Evolutionary conservation across 2,113 vertebrate genomes (phyloP).

Genomic region (Scomber japonicus): DNA sequence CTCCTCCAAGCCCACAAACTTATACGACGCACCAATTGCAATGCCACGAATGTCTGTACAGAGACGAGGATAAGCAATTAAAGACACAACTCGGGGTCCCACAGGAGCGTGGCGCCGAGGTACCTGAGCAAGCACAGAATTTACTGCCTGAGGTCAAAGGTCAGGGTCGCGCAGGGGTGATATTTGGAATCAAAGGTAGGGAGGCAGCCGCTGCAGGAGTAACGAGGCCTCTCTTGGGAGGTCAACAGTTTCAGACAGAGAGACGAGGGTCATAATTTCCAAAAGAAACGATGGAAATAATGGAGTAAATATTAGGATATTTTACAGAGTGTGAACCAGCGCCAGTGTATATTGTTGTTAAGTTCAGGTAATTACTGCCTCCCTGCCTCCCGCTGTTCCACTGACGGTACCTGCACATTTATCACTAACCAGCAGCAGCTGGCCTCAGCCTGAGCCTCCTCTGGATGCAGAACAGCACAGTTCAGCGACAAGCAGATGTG

Average conservation of each 20-base stretch:
- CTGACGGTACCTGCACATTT: slow-evolving; percentile 53
- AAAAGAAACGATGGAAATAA: slow-evolving; percentile 64
- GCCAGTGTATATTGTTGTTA: slow-evolving; percentile 75
- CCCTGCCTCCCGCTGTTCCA: slow-evolving; percentile 49
- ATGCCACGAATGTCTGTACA: slow-evolving; percentile 28
- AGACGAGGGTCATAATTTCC: slow-evolving; percentile 47
- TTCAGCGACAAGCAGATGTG: slow-evolving; percentile 8
- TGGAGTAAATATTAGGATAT: slow-evolving; percentile 67
- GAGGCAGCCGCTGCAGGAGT: slow-evolving; percentile 31
- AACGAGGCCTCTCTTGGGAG: slow-evolving; percentile 39
- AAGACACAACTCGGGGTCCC: slow-evolving; percentile 50
- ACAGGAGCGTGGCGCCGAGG: slow-evolving; percentile 59
- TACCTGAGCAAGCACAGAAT: slow-evolving; percentile 65
- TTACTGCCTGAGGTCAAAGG: slow-evolving; percentile 67
- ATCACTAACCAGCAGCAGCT: slow-evolving; percentile 69
- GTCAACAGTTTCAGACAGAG: slow-evolving; percentile 36
- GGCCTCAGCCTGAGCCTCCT: slow-evolving; percentile 14
- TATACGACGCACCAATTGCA: slow-evolving; percentile 63
- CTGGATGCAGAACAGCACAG: neutral
- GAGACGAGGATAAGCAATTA: slow-evolving; percentile 72
- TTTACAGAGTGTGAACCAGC: slow-evolving; percentile 70
- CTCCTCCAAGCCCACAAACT: slow-evolving; percentile 58
- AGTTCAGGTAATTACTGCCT: slow-evolving; percentile 64
- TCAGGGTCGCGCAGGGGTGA: slow-evolving; percentile 65
- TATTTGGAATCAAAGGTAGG: slow-evolving; percentile 58